Evolutionary conservation across 1,140 invertebrate genomes (phyloP), one percentile per base, ranked within the genome.

Genomic region (Leptoteleia sp.): DNA sequence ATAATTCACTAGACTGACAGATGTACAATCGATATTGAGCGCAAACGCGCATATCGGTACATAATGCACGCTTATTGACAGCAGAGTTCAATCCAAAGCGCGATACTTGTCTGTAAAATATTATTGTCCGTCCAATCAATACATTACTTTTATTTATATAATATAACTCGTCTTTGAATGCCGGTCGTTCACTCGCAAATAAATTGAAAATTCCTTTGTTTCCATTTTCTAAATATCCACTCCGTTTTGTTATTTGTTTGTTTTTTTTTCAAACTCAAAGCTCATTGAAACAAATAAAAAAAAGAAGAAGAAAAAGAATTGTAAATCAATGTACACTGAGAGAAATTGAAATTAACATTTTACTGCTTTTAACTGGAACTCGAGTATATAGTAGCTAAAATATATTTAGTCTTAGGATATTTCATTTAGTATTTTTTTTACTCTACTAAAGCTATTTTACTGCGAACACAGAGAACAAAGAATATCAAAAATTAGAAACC

Each of bases 71-170:
- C 27, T 70, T 59, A 70, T 70, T 70, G 65, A 59, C 45, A 59
- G 33, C 31, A n/a, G 47, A 42, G 25, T 57, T 48, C 54, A 57
- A 57, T 57, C 7, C 17, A 6, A 4, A 57, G 40, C 17, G 19
- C 38, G 27, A 45, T 47, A 15, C 50, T 37, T 67, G 40, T 55
- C 12, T 35, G 59, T 70, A 55, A 55, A 70, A 59, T 70, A 70
- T 48, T 70, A 70, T 70, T 70, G 65, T 40, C 50, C 50, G 33
- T 38, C 22, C 12, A 70, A 70, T 59, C 65, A 31, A 62, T 68
- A 76, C 31, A 67, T 57, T 37, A 62, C 33, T 65, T 77, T 31
- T 68, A 76, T 65, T 42, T 64, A 57, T 57, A 25, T 35, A 33
- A 57, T 57, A 25, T 35, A 33, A 38, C 64, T 37, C 37, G 55